These are phyloP conservation scores for Scaptomyza parva DNA, from an alignment of 2,888 invertebrate species.

Conservation along the genomic window DNA sequence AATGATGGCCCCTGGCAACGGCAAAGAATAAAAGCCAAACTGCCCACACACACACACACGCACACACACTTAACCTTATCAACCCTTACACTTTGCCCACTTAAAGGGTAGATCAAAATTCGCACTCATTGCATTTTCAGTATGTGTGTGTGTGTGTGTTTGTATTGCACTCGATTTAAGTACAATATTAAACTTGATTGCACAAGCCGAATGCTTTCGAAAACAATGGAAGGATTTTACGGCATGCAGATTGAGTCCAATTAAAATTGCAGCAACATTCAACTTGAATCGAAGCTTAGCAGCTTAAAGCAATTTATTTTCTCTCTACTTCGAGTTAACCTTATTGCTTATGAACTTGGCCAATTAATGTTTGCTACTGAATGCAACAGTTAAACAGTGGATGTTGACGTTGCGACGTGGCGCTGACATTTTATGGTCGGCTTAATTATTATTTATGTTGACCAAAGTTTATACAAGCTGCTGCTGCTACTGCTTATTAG, in stretches of 20 bases:
- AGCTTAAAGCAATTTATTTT: background rate
- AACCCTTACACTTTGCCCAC: background rate
- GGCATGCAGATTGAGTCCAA: conserved; percentile 2
- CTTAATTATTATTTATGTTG: conserved; percentile 37
- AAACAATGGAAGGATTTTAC: background rate
- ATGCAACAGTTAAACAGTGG: conserved; percentile 11
- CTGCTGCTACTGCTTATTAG: conserved; percentile 30
- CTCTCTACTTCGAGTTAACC: background rate
- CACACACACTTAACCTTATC: background rate
- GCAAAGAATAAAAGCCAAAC: conserved; percentile 23
- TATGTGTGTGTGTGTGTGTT: conserved; percentile 9
- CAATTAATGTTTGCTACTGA: conserved; percentile 28
- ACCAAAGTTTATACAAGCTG: conserved; percentile 20
- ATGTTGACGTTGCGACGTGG: conserved; percentile 22
- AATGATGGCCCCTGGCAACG: conserved; percentile 24
- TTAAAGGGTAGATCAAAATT: conserved; percentile 16
- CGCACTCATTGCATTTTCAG: conserved; percentile 15
- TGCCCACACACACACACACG: conserved; percentile 1
- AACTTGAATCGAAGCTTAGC: background rate
- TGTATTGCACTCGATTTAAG: conserved; percentile 27
- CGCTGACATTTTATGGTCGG: conserved; percentile 38
- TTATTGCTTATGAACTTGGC: background rate
- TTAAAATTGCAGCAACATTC: background rate
- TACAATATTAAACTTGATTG: conserved; percentile 22
- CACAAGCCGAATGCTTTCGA: background rate